Percentiles rank a stretch among this genome's conserved stretches.
These are phyloP conservation scores for Furcifer pardalis DNA, from an alignment of 2,797 vertebrate species.

Conservation along the genomic window DNA sequence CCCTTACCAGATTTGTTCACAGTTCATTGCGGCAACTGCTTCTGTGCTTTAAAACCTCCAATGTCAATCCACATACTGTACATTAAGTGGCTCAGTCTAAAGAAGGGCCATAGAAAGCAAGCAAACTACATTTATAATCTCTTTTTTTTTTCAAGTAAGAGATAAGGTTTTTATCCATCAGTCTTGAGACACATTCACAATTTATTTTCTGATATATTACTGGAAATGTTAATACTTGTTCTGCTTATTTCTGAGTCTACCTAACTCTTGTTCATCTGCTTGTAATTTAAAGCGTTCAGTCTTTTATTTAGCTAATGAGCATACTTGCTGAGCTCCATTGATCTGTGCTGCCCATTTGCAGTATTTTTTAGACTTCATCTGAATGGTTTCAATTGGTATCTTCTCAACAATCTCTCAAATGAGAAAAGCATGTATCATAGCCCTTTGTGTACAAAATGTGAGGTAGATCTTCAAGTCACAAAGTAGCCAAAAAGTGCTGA, in stretches of 20 bases:
- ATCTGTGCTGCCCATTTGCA: slow-evolving; percentile 22
- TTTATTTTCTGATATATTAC: neutral
- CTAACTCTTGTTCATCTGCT: neutral
- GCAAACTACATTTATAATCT: neutral
- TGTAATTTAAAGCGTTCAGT: neutral
- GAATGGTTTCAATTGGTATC: slow-evolving; percentile 8
- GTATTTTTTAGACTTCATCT: slow-evolving; percentile 11
- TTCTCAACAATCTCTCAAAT: neutral
- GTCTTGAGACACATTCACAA: neutral
- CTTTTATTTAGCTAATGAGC: slow-evolving; percentile 17
- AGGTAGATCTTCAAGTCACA: neutral
- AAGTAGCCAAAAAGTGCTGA: neutral
- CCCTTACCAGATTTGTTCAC: neutral
- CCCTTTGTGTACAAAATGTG: neutral
- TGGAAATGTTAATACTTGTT: neutral
- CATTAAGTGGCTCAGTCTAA: neutral
- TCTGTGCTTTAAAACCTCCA: neutral
- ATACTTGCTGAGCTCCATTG: slow-evolving; percentile 19
- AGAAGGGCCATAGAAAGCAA: neutral
- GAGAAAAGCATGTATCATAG: neutral
- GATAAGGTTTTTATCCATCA: neutral
- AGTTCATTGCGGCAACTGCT: neutral
- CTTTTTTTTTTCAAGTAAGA: neutral
- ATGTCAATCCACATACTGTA: too few species aligned
- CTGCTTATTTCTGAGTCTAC: neutral